phyloP scores from a whole-genome alignment of 1,140 invertebrate genomes.

The Micrasema longulum region DNA sequence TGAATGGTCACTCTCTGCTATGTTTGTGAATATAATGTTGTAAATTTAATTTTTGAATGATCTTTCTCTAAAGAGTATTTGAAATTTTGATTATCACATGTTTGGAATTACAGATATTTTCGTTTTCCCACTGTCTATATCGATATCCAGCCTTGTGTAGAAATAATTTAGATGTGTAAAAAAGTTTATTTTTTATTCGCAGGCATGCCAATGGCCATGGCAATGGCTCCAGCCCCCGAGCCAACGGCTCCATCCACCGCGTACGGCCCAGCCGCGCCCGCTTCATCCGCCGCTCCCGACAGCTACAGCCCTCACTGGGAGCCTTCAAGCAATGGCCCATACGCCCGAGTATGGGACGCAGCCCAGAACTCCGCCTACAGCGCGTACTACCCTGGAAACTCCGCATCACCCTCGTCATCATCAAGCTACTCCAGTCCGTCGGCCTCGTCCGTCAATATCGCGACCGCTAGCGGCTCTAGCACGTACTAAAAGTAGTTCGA shows the following conservation, averaged over 20 bases:
- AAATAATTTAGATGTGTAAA: too few relatives aligned
- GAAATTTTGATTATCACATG: too few relatives aligned
- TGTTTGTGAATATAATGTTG: too few relatives aligned
- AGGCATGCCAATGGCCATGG: conserved; percentile 82
- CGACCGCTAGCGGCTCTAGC: conserved; percentile 30
- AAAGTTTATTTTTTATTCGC: conserved; percentile 42
- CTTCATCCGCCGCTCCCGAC: conserved; percentile 71
- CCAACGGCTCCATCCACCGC: conserved; percentile 63
- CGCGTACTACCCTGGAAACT: conserved; percentile 78
- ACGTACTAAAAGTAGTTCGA: conserved; percentile 32
- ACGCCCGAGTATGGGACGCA: conserved; percentile 78
- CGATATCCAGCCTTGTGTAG: too few relatives aligned
- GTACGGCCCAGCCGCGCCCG: conserved; percentile 68
- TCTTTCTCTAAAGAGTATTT: too few relatives aligned
- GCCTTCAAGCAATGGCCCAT: conserved; percentile 75
- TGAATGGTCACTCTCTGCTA: too few relatives aligned
- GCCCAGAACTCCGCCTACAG: conserved; percentile 81
- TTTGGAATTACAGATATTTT: too few relatives aligned
- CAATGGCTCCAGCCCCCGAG: conserved; percentile 68
- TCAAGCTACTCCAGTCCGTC: conserved; percentile 58
- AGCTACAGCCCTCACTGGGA: conserved; percentile 79
- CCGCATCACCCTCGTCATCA: conserved; percentile 63
- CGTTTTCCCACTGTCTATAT: too few relatives aligned
- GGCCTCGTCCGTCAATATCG: conserved; percentile 57
- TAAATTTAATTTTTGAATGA: too few relatives aligned